Evolutionary conservation across 1,140 invertebrate genomes (phyloP), one percentile per base, ranked within the genome.

Genomic region (Zophobas atratus): DNA sequence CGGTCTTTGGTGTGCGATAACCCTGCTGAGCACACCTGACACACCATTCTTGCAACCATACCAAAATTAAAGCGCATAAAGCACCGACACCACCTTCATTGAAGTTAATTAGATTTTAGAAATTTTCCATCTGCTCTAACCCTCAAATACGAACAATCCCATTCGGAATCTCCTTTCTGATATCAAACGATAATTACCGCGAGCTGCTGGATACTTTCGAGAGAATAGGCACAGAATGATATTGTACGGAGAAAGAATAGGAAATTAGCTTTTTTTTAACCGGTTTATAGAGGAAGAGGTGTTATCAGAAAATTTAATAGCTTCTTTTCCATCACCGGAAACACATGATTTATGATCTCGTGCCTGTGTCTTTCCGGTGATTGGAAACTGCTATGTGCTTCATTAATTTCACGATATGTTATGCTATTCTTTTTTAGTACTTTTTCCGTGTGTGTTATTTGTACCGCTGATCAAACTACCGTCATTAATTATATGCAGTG

Each of bases 21-120:
- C n/a, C 60, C 60, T 46, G 39, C 60, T 41, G 60, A 41, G 60
- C 60, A 67, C 60, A 67, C 60, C 60, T 67, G 60, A 67, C 60
- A 43, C 43, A 51, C 49, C 20, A 67, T 67, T 67, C 20, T 39
- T n/a, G 20, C n/a, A 20, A 51, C n/a, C n/a, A 51, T 51, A n/a
- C 20, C 49, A 20, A 20, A 20, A 20, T 20, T 20, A 20, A 20
- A 20, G 20, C 20, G 20, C 20, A 20, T 20, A 20, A 20, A 20
- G 20, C 20, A 20, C 20, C 20, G 20, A 20, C 20, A 20, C 20
- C 20, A 20, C 20, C 20, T 20, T 4, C 3, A 46, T 46, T 46
- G 43, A 46, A 20, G 3, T 20, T 51, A 51, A 51, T 51, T 51
- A 51, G 43, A 4, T 46, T 46, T 46, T 46, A 4, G 3, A 8